phyloP scores from a whole-genome alignment of 1,140 invertebrate species.

The Nymphalis io region DNA sequence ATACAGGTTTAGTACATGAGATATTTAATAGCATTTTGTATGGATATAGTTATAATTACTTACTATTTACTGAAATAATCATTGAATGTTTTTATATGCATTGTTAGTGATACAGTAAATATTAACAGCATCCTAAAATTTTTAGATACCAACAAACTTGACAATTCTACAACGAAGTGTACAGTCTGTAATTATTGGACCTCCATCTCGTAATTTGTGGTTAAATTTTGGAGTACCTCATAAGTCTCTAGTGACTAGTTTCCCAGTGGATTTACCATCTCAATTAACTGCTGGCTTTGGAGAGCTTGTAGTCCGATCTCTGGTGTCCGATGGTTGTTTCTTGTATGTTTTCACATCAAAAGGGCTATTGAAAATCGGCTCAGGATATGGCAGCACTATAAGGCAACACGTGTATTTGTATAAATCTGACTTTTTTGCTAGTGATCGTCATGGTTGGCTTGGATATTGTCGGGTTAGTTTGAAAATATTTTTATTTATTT shows the following conservation, averaged over 20 bases:
- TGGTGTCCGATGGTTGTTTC: constrained; percentile 93
- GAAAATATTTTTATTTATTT: neutral
- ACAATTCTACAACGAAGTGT: constrained; percentile 94
- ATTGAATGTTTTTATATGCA: no score
- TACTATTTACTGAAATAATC: neutral
- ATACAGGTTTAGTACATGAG: constrained; percentile 83
- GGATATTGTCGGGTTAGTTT: constrained; percentile 90
- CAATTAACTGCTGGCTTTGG: constrained; percentile 65
- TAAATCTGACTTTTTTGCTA: constrained; percentile 90
- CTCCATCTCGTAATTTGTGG: constrained; percentile 92
- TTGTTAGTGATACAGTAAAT: neutral
- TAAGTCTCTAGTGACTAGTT: constrained; percentile 88
- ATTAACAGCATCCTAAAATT: constrained; percentile 16
- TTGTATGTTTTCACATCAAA: constrained; percentile 91
- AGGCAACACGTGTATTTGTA: constrained; percentile 92
- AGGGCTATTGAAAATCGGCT: constrained; percentile 94
- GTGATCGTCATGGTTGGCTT: constrained; percentile 89
- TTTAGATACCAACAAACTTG: constrained; percentile 91
- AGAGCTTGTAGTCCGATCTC: constrained; percentile 80
- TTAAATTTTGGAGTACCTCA: constrained; percentile 92
- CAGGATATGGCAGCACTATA: constrained; percentile 94
- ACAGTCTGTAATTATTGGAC: constrained; percentile 92
- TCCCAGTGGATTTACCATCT: constrained; percentile 80
- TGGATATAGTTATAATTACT: neutral
- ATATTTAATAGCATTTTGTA: neutral